Percentiles rank a stretch among this genome's conserved stretches.
These are phyloP conservation scores for Galendromus occidentalis DNA, from an alignment of 1,140 invertebrate genomes.

Conservation along the genomic window DNA sequence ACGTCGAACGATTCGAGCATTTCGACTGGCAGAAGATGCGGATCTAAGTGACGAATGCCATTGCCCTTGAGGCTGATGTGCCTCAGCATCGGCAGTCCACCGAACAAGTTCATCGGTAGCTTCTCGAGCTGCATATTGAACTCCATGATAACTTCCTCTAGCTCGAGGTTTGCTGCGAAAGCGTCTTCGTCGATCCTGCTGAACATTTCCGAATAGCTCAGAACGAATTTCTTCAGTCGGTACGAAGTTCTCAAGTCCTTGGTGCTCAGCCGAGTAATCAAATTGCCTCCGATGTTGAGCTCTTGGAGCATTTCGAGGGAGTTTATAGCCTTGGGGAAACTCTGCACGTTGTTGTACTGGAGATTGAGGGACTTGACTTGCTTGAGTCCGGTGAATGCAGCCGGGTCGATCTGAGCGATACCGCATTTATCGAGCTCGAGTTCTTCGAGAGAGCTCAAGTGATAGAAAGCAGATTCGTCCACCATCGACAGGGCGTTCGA, in stretches of 20 bases:
- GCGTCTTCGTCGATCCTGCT: slow-evolving; percentile 24
- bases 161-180: slow-evolving; percentile 30
- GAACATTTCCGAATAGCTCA: slow-evolving; percentile 24
- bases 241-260: neutral
- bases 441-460: slow-evolving; percentile 46
- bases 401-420: slow-evolving; percentile 47
- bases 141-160: slow-evolving; percentile 44
- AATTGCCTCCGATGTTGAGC: slow-evolving; percentile 20
- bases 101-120: slow-evolving; percentile 46
- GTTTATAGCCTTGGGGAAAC: slow-evolving; percentile 47
- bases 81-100: slow-evolving; percentile 45
- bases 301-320: slow-evolving; percentile 29
- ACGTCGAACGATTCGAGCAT: slow-evolving; percentile 29
- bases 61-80: slow-evolving; percentile 33
- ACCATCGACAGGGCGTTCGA: slow-evolving; percentile 54
- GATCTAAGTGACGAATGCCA: slow-evolving; percentile 15
- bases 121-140: slow-evolving; percentile 19
- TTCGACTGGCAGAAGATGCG: slow-evolving; percentile 15
- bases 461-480: slow-evolving; percentile 28
- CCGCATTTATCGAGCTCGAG: slow-evolving; percentile 58
- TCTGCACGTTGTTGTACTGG: slow-evolving; percentile 48
- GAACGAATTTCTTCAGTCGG: slow-evolving; percentile 17
- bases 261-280: slow-evolving; percentile 18
- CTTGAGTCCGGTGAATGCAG: slow-evolving; percentile 49
- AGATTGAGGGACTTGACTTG: slow-evolving; percentile 50